phyloP scores from a whole-genome alignment of 2,113 vertebrate genomes.

The Pelmatolapia mariae region DNA sequence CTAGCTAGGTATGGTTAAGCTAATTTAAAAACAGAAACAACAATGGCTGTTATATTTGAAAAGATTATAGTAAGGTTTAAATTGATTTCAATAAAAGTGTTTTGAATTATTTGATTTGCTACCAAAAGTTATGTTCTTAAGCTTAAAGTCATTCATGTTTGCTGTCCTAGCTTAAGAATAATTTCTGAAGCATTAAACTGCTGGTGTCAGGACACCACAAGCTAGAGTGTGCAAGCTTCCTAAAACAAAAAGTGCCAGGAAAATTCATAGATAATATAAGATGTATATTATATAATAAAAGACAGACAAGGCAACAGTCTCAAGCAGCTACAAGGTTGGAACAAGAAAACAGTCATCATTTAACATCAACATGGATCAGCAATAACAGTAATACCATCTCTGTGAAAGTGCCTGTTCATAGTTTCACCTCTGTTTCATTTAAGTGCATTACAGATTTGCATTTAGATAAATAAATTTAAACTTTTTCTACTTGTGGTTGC shows the following conservation, averaged over 20 bases:
- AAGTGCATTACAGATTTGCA: neutral
- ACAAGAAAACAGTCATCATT: neutral
- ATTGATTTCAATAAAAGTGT: neutral
- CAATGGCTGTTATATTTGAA: neutral
- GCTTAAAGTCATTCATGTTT: neutral
- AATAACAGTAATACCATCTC: neutral
- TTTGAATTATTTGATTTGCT: neutral
- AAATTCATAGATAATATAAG: neutral
- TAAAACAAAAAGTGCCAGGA: neutral
- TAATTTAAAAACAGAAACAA: neutral
- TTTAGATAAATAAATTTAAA: neutral
- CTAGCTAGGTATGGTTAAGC: neutral
- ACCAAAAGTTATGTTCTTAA: neutral
- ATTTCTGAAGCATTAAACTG: neutral
- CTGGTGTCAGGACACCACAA: neutral
- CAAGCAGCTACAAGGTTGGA: neutral
- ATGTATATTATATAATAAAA: neutral
- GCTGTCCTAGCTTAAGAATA: neutral
- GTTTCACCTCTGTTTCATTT: neutral
- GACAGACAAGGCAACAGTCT: neutral
- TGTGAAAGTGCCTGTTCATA: neutral
- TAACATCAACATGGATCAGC: neutral
- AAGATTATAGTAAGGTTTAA: neutral
- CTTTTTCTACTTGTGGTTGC: neutral
- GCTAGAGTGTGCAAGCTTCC: neutral